Evolutionary conservation across 2,113 vertebrate species (phyloP), one percentile per base, ranked within the genome.

Genomic region (Vulpes vulpes): DNA sequence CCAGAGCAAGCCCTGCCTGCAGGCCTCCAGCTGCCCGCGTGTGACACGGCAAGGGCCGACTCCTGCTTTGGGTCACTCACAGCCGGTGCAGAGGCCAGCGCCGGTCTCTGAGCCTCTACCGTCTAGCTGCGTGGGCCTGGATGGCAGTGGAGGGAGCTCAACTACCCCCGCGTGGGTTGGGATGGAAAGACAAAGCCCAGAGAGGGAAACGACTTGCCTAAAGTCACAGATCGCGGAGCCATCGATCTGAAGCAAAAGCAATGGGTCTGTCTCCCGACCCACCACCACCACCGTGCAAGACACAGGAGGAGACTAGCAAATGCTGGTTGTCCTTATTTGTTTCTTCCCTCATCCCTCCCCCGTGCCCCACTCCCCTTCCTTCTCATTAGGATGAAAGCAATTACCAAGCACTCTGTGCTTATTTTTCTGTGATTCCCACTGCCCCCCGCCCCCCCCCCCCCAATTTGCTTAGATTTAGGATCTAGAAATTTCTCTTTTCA

Each of bases 381-480:
- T 85, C 81, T 89, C 91, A n/a, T 93, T 65, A 43, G 10, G 12
- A 91, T 65, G n/a, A 51, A 87, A 94, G 22, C 55, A 71, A 92
- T 71, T 32, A 89, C 76, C 81, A 96, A 91, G 71, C 43, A 88
- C 27, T 95, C 51, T 35, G 23, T 79, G 74, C 64, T 82, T 64
- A 32, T 73, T 89, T 91, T 81, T 76, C 85, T 94, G 91, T 91
- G 85, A 93, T 96, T 67, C 85, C 93, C 91, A 89, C 43, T 43
- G 43, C 43, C 43, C 6, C 43, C 38, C 43, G 35, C 35, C 43
- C 43, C 43, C 43, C 43, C 43, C 1, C 43, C 1, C 43, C 43
- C 43, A 84, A 83, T 85, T 73, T 89, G 23, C 20, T 32, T 85
- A 76, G 84, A 53, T 67, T 60, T 76, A 96, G 76, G 59, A 64